Evolutionary conservation across 1,140 invertebrate genomes (phyloP), one percentile per base, ranked within the genome.

Genomic region (Helicoverpa zea): DNA sequence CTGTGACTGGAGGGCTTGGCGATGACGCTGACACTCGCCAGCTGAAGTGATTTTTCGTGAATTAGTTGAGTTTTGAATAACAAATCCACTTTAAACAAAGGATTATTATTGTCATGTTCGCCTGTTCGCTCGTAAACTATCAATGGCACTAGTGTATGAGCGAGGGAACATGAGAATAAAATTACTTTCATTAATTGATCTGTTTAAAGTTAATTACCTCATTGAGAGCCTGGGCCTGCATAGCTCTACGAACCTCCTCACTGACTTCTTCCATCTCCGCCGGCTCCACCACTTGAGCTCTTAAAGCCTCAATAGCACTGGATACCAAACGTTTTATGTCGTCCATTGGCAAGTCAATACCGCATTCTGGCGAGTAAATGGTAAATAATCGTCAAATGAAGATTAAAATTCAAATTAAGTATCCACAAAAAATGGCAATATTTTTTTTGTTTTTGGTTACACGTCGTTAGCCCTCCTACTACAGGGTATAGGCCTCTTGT

Each of bases 291-390:
- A 94, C 58, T 80, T 94, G 93, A n/a, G 93, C 90, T 16, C 85
- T 87, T 35, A 94, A 80, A 77, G 91, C 89, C 1, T 91, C 89
- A 58, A 92, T 84, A 7, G 91, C 88, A 11, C 89, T 18, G 52
- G 79, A 73, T 0, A 92, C 88, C 14, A 93, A 75, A 23, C 85
- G 83, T 13, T 84, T 72, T 18, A 94, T 56, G 10, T 93, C 88
- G 35, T 90, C 86, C 1, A 63, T n/a, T 13, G 89, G 83, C 2
- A 86, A 81, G 18, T 79, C 64, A n/a, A 94, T 83, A 47, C 92
- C 92, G 49, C 91, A 93, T 58, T 93, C 93, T 94, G 79, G 18
- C 9, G 11, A 23, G n/a, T n/a, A n/a, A n/a, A n/a, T n/a, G 13
- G 35, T 35, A 30, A 16, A 73, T 16, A 51, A 51, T 29, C 3